Evolutionary conservation across 2,113 vertebrate species (phyloP).

Genomic region (Toxotes jaculatrix): DNA sequence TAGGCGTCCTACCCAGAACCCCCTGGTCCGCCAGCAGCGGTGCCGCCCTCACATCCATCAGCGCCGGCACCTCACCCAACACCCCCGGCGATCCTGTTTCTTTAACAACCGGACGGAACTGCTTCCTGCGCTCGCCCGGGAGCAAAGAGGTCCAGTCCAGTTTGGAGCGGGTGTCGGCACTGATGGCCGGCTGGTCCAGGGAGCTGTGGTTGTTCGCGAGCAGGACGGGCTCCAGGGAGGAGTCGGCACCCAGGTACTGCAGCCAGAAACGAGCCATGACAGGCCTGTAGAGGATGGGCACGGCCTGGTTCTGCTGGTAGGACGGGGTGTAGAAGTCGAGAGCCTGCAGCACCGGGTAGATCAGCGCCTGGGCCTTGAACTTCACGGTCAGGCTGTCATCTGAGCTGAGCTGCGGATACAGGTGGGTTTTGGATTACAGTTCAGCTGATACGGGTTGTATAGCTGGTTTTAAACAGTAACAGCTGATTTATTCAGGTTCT

Average conservation of each 20-base stretch:
- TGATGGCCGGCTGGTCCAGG: slow-evolving; percentile 82
- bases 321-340: slow-evolving; percentile 96
- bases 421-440: background rate
- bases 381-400: slow-evolving; percentile 78
- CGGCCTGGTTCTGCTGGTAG: slow-evolving; percentile 92
- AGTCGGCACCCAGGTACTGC: slow-evolving; percentile 89
- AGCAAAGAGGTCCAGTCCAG: slow-evolving; percentile 91
- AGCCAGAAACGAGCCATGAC: slow-evolving; percentile 94
- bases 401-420: slow-evolving; percentile 84
- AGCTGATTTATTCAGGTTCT: no score
- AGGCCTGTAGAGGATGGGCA: slow-evolving; percentile 88
- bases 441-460: no score
- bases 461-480: no score
- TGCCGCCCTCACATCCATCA: slow-evolving; percentile 88
- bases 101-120: slow-evolving; percentile 85
- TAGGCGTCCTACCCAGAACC: slow-evolving; percentile 86
- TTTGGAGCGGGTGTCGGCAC: slow-evolving; percentile 75
- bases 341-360: slow-evolving; percentile 95
- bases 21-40: slow-evolving; percentile 89
- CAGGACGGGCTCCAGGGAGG: slow-evolving; percentile 84
- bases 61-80: slow-evolving; percentile 83
- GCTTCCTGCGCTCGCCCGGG: slow-evolving; percentile 84
- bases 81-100: slow-evolving; percentile 81
- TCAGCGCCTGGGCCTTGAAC: slow-evolving; percentile 92
- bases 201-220: slow-evolving; percentile 93